These are phyloP conservation scores for Clunio marinus DNA, from an alignment of 2,888 invertebrate genomes.

Conservation along the genomic window DNA sequence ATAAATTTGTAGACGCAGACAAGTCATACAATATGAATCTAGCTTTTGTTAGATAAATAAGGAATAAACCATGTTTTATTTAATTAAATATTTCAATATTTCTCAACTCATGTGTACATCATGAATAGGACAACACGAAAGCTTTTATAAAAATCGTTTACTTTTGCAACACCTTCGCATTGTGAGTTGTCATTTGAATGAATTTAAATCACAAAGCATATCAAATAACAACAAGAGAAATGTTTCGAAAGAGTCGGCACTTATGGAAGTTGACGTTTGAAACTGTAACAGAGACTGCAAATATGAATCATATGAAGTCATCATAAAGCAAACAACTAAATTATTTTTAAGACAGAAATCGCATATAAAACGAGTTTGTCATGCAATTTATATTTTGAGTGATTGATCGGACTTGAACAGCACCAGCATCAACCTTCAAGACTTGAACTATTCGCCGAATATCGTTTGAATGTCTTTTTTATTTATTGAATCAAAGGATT, in stretches of 20 bases:
- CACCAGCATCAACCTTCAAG: neutral
- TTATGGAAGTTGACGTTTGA: no score
- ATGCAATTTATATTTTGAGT: neutral
- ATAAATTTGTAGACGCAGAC: no score
- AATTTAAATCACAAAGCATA: neutral
- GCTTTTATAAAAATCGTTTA: neutral
- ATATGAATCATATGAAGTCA: neutral
- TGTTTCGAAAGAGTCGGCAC: constrained; percentile 1
- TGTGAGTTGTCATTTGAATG: neutral
- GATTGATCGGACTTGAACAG: constrained; percentile 19
- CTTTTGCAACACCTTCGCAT: constrained; percentile 1
- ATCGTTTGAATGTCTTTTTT: constrained; percentile 4
- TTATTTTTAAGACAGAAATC: neutral
- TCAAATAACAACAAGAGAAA: neutral
- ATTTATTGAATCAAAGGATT: neutral
- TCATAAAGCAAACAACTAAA: neutral
- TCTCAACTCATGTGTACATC: neutral
- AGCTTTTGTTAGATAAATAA: constrained; percentile 19
- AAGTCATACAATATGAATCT: no score
- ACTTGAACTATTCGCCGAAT: constrained; percentile 12
- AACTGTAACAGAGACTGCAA: neutral
- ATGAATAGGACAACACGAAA: neutral
- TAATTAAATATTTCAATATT: no score
- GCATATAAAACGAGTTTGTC: neutral
- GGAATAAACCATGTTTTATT: neutral